Evolutionary conservation across 2,797 vertebrate species (phyloP), one percentile per base, ranked within the genome.

Genomic region (Lepilemur ruficaudatus): DNA sequence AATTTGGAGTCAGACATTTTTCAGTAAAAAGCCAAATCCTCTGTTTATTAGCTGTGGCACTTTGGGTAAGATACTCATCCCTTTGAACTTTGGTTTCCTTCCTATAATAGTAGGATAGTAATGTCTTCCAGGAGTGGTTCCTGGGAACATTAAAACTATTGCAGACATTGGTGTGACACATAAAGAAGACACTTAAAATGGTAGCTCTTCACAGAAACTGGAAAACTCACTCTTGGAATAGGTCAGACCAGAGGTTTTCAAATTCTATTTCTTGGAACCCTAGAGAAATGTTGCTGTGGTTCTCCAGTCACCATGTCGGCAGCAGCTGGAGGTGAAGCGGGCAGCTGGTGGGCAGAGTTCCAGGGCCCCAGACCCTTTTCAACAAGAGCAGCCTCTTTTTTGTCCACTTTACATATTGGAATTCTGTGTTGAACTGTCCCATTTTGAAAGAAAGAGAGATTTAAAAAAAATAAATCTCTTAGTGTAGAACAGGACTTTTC

Each of bases 61-160:
- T 32, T 69, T 65, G 41, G 50, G 20, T 72, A 75, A 55, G 14
- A 41, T 69, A 86, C 20, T 63, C 43, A 75, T 9, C 9, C 82
- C 70, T 79, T 81, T 89, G n/a, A 92, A 93, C 63, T 82, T 76
- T 38, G 38, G 18, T 91, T 84, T 91, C 83, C 22, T 95, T 38
- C 55, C 32, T 73, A 4, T 63, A 59, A 78, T 48, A 95, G 78
- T 46, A 20, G 3, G 38, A 81, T 48, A 70, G 32, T 70, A 35
- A 83, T 52, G 30, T 76, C n/a, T 57, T 79, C 73, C 43, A 43
- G 15, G 35, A 67, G 10, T 55, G 50, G 50, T 73, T 87, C 63
- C 17, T 59, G 35, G 52, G 72, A 95, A 11, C 23, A 30, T 75
- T 69, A 52, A 86, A 65, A 52, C 55, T 15, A 35, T 52, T 82